Conservation (phyloP, 2,888 invertebrate genomes). For the Myopa testacea region DNA sequence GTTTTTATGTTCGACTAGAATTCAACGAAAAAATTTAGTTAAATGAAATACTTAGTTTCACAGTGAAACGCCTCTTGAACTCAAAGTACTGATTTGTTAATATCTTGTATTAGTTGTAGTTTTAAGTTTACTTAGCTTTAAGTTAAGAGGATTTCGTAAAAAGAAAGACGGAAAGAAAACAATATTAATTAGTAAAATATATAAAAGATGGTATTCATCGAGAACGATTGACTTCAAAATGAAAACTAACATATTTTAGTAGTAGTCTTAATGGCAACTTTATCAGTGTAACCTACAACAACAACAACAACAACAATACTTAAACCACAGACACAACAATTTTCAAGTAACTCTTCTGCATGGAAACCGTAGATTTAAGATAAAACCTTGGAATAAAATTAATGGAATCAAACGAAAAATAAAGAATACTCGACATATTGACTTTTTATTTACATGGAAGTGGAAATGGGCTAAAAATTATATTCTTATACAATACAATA, state of each 20-base stretch:
- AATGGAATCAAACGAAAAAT: slow-evolving; percentile 24
- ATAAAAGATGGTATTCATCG: background rate
- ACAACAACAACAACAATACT: slow-evolving; percentile 1
- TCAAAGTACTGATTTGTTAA: slow-evolving; percentile 39
- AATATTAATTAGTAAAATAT: background rate
- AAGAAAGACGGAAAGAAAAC: background rate
- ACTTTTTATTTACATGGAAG: background rate
- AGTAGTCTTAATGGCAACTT: slow-evolving; percentile 27
- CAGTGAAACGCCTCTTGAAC: background rate
- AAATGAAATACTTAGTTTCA: background rate
- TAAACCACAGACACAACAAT: background rate
- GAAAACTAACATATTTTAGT: background rate
- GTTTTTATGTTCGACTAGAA: background rate
- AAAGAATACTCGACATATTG: background rate
- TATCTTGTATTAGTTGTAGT: slow-evolving; percentile 22
- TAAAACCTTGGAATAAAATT: slow-evolving; percentile 32
- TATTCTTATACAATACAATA: too few relatives aligned
- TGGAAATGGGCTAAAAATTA: too few relatives aligned
- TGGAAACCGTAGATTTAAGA: slow-evolving; percentile 23
- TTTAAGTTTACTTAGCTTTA: slow-evolving; percentile 15
- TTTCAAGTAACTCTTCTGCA: slow-evolving; percentile 32
- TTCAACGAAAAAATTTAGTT: slow-evolving; percentile 13
- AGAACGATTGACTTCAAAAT: background rate
- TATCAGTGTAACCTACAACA: slow-evolving; percentile 34
- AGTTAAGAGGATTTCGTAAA: background rate